Conservation (phyloP, 1,140 invertebrate genomes). For the Ruditapes philippinarum region DNA sequence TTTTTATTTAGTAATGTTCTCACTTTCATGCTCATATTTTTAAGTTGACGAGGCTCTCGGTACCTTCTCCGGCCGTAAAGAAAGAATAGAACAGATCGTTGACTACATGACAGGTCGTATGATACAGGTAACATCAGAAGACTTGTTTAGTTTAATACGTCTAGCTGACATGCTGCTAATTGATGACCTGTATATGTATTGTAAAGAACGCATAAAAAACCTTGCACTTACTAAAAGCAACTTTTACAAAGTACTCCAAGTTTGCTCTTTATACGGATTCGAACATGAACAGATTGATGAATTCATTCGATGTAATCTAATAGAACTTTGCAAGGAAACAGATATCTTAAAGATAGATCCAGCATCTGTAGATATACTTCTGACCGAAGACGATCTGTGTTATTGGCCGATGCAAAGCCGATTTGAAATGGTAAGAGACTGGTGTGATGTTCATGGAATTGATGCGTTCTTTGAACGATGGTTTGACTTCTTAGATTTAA, state of each 20-base stretch:
- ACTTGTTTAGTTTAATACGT: neutral
- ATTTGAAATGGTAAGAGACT: neutral
- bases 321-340: neutral
- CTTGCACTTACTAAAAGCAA: neutral
- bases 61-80: neutral
- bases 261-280: neutral
- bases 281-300: neutral
- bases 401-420: neutral
- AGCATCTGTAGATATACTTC: neutral
- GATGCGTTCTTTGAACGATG: neutral
- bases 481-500: neutral
- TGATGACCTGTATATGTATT: neutral
- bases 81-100: neutral
- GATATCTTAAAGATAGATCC: neutral
- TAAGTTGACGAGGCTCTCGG: neutral
- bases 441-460: neutral
- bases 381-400: neutral
- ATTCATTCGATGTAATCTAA: neutral
- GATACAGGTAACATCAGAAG: neutral
- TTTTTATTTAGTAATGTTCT: too few species aligned
- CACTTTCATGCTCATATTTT: too few species aligned
- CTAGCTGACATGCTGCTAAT: neutral
- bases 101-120: neutral
- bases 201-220: neutral
- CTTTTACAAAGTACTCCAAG: neutral